These are phyloP conservation scores for Agonopterix arenella DNA, from an alignment of 2,888 invertebrate genomes.

Conservation along the genomic window DNA sequence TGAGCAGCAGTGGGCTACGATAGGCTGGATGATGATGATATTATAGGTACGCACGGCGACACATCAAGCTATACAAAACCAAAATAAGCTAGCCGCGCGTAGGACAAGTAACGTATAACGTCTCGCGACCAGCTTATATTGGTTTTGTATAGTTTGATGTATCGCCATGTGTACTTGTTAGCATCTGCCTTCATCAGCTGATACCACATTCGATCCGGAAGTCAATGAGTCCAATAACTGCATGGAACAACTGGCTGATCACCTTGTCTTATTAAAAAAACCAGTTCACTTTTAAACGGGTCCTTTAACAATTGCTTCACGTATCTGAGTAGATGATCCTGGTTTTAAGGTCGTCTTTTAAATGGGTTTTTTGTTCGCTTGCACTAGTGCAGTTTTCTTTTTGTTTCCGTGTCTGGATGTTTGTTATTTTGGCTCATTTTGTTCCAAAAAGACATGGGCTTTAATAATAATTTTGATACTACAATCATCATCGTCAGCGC, in stretches of 20 bases:
- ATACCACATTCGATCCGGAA: slow-evolving; percentile 32
- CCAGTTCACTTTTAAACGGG: slow-evolving; percentile 31
- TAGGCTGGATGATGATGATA: too few relatives aligned
- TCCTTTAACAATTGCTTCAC: not conserved
- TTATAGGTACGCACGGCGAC: too few relatives aligned
- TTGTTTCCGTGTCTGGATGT: not conserved
- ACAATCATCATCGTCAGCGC: too few relatives aligned
- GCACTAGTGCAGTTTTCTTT: not conserved
- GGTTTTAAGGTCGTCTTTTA: slow-evolving; percentile 31
- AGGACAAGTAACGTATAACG: too few relatives aligned
- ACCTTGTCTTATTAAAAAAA: slow-evolving; percentile 51
- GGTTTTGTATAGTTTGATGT: too few relatives aligned
- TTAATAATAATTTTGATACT: too few relatives aligned
- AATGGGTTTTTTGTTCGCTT: slow-evolving; percentile 14
- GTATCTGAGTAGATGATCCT: slow-evolving; percentile 27
- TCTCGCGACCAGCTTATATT: too few relatives aligned
- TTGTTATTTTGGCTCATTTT: not conserved
- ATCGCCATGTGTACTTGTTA: too few relatives aligned
- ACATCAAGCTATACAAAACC: too few relatives aligned
- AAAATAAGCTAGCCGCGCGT: too few relatives aligned
- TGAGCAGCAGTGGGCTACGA: too few relatives aligned
- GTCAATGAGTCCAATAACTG: slow-evolving; percentile 22
- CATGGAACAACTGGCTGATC: slow-evolving; percentile 22
- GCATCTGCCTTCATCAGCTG: slow-evolving; percentile 15
- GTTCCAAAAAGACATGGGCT: not conserved